Conservation (phyloP, 2,113 vertebrate genomes). For the Condylura cristata region DNA sequence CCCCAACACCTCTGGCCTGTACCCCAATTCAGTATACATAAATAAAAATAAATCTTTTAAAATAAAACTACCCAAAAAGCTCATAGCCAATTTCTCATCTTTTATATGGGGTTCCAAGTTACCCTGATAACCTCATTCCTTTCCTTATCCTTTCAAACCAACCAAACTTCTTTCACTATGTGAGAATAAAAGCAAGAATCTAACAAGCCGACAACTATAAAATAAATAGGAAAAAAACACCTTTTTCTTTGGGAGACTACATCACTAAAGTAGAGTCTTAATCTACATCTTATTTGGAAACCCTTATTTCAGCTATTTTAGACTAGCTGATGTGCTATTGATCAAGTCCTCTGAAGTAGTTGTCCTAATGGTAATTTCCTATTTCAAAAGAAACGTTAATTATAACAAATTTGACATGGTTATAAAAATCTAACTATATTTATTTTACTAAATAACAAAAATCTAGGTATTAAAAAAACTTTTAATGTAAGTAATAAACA, state of each 20-base stretch:
- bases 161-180: conserved; percentile 32
- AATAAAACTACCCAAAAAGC: conserved; percentile 41
- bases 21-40: too few species aligned
- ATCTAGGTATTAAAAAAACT: not conserved
- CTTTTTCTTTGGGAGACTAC: too few species aligned
- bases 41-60: too few species aligned
- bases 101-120: conserved; percentile 45
- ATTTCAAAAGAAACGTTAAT: too few species aligned
- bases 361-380: too few species aligned
- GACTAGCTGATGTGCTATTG: not conserved
- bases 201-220: conserved; percentile 23
- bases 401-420: conserved; percentile 33
- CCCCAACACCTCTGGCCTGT: too few species aligned
- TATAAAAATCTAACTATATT: not conserved
- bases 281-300: conserved; percentile 39
- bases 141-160: conserved; percentile 51
- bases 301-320: not conserved
- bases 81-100: not conserved
- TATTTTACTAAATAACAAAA: conserved; percentile 61
- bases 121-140: conserved; percentile 25
- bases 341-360: not conserved
- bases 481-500: conserved; percentile 54
- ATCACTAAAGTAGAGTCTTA: not conserved
- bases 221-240: not conserved
- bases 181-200: conserved; percentile 34